A percentile compares a stretch with the other conserved stretches of the same genome.
Evolutionary conservation across 2,888 invertebrate species (phyloP).

Genomic region (Andrena hattorfiana): DNA sequence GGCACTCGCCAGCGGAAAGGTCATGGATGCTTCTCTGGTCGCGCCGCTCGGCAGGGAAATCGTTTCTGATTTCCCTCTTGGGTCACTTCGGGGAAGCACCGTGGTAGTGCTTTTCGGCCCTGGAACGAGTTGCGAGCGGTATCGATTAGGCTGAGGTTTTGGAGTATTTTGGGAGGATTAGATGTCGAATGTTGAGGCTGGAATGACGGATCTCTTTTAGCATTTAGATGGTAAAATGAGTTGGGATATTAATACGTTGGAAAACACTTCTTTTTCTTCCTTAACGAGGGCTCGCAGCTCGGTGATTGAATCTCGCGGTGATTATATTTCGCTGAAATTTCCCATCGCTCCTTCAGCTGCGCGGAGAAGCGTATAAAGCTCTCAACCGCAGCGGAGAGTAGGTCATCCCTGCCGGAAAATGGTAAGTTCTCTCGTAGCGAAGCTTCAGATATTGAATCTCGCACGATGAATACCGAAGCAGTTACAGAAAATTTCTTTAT

Average conservation of each 20-base stretch:
- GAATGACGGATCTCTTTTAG: not conserved
- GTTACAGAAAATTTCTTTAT: slow-evolving; percentile 19
- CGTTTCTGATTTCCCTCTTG: not conserved
- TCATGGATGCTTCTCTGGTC: slow-evolving; percentile 42
- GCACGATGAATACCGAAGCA: slow-evolving; percentile 15
- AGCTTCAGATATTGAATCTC: slow-evolving; percentile 39
- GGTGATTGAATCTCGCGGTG: not conserved
- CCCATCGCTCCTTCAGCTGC: not conserved
- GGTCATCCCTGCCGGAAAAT: slow-evolving; percentile 10
- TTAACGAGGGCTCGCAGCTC: not conserved
- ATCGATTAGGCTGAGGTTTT: too few relatives aligned
- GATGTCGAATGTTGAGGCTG: not conserved
- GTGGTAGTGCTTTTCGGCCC: too few relatives aligned
- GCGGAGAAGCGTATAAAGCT: not conserved
- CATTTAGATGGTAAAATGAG: not conserved
- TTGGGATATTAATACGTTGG: too few relatives aligned
- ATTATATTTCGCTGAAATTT: not conserved
- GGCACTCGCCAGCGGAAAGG: slow-evolving; percentile 37
- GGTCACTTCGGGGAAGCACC: not conserved
- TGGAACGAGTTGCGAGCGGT: too few relatives aligned
- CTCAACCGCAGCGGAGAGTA: slow-evolving; percentile 5
- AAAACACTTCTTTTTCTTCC: not conserved
- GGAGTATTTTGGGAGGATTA: not conserved
- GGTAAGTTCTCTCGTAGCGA: not conserved
- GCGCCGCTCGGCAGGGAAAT: not conserved